phyloP scores from a whole-genome alignment of 2,113 vertebrate species.

The Zosterops pallidus region DNA sequence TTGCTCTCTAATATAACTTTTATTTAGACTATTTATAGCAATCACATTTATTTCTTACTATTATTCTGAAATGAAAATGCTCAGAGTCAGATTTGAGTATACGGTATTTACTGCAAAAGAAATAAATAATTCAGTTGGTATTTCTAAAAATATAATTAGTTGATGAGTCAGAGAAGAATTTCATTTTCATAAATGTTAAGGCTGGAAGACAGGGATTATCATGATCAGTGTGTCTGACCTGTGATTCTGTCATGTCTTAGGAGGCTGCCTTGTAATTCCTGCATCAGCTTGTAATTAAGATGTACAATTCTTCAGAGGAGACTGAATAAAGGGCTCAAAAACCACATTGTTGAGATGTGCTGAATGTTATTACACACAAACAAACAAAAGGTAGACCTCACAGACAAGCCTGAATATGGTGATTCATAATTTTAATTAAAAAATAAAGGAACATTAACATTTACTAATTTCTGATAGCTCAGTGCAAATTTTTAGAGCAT shows the following conservation, averaged over 20 bases:
- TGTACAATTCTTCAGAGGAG: background rate
- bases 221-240: background rate
- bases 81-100: background rate
- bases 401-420: background rate
- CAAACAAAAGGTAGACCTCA: background rate
- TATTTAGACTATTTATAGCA: background rate
- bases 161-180: constrained; percentile 49
- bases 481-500: background rate
- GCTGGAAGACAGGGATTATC: background rate
- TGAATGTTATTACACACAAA: background rate
- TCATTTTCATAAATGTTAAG: constrained; percentile 13
- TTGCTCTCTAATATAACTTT: background rate
- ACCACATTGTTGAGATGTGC: background rate
- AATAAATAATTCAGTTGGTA: constrained; percentile 33
- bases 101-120: constrained; percentile 1
- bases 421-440: background rate
- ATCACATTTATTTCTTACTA: background rate
- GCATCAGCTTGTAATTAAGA: background rate
- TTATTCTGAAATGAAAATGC: background rate
- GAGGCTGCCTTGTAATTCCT: background rate
- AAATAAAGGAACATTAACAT: background rate
- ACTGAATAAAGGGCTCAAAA: background rate
- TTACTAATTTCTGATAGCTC: background rate
- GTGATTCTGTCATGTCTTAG: background rate
- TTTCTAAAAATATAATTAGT: constrained; percentile 50